These are phyloP conservation scores for Microcebus murinus DNA, from an alignment of 2,113 vertebrate species.

Conservation along the genomic window DNA sequence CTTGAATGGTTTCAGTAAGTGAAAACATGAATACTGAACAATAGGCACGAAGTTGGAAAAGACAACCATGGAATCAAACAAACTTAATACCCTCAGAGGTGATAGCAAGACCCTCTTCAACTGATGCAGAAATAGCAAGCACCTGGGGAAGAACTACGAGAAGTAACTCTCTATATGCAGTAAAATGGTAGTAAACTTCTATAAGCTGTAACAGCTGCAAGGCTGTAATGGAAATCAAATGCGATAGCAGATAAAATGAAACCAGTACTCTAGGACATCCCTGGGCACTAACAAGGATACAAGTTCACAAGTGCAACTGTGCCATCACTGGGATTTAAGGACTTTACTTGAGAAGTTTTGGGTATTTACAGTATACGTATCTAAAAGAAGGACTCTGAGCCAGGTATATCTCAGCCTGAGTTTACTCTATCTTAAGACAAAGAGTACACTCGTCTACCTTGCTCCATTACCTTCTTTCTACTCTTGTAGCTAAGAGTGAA, in stretches of 20 bases:
- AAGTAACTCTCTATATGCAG: background rate
- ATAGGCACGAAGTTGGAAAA: background rate
- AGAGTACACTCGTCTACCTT: background rate
- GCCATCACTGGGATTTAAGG: background rate
- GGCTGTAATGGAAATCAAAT: background rate
- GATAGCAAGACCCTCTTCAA: background rate
- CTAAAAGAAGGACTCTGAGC: background rate
- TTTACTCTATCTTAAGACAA: background rate
- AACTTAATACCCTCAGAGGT: background rate
- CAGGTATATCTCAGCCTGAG: background rate
- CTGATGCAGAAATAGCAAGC: background rate
- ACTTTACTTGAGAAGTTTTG: background rate
- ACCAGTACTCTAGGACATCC: background rate
- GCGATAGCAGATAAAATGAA: background rate
- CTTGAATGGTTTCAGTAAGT: background rate
- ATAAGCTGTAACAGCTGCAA: slow-evolving; percentile 36
- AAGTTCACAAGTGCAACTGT: background rate
- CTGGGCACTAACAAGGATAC: background rate
- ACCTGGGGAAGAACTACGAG: background rate
- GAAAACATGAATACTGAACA: slow-evolving; percentile 4
- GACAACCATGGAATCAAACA: background rate
- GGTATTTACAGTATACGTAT: background rate
- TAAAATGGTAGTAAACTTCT: background rate
- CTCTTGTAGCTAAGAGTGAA: background rate
- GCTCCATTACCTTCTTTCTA: background rate